Evolutionary conservation across 2,113 vertebrate species (phyloP).

Genomic region (Sapajus apella): DNA sequence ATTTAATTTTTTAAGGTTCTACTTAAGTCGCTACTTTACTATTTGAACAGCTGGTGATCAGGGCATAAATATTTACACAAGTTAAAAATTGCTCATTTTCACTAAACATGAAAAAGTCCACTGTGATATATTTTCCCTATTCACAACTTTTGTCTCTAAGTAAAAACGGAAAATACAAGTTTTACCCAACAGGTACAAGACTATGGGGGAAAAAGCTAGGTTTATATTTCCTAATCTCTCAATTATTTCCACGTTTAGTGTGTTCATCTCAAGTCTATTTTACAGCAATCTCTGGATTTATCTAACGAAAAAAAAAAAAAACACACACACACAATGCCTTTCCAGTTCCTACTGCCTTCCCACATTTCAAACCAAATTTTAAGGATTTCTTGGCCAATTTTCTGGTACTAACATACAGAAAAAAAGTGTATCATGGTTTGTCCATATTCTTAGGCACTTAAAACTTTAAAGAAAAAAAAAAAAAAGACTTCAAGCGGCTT

Average conservation of each 20-base stretch:
- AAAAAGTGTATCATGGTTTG: neutral
- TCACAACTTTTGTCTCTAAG: constrained; percentile 2
- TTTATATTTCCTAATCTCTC: constrained; percentile 52
- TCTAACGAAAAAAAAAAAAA: neutral
- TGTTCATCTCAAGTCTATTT: constrained; percentile 48
- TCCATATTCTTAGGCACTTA: neutral
- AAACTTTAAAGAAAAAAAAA: neutral
- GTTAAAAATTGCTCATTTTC: constrained; percentile 51
- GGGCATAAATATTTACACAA: neutral
- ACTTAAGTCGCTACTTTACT: neutral
- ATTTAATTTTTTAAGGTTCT: constrained; percentile 43
- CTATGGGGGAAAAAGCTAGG: neutral
- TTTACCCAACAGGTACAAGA: constrained; percentile 37
- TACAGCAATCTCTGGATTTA: constrained; percentile 41
- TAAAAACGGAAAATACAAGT: neutral
- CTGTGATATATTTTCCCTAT: neutral
- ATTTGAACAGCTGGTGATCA: constrained; percentile 2
- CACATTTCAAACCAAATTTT: constrained; percentile 23
- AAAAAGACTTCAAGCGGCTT: neutral
- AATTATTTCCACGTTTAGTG: constrained; percentile 45
- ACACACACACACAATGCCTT: neutral
- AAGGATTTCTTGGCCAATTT: neutral
- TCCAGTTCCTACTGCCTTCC: neutral
- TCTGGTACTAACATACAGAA: neutral
- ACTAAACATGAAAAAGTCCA: constrained; percentile 18